These are phyloP conservation scores for Pantherophis alleghaniensis DNA, from an alignment of 2,797 vertebrate species.

Conservation along the genomic window DNA sequence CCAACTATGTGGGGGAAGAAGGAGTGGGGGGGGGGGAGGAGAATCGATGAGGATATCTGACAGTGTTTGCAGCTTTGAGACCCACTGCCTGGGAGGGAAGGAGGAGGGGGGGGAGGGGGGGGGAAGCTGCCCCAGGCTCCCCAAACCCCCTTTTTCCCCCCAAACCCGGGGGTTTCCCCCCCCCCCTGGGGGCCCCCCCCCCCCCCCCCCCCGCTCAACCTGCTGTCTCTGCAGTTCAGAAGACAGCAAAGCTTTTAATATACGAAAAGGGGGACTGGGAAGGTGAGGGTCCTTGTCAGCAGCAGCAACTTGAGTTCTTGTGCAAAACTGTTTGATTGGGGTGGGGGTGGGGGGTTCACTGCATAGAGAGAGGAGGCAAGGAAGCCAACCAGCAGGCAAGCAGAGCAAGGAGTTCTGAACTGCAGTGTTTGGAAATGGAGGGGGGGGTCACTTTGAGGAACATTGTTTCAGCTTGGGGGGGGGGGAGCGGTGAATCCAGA, in stretches of 20 bases:
- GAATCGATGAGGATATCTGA: neutral
- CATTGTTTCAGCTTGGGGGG: neutral
- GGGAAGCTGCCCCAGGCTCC: neutral
- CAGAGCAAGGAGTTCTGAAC: neutral
- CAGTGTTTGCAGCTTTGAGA: conserved; percentile 5
- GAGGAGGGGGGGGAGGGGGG: neutral
- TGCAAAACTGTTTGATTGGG: neutral
- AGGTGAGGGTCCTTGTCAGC: too few species aligned
- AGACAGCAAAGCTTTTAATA: conserved; percentile 12
- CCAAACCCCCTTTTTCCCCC: too few species aligned
- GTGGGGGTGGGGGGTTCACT: neutral
- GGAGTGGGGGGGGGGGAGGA: too few species aligned
- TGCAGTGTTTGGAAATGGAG: neutral
- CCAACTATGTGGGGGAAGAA: neutral
- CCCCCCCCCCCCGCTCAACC: neutral
- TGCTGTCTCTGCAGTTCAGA: conserved; percentile 16
- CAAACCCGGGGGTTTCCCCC: too few species aligned
- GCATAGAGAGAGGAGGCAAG: neutral
- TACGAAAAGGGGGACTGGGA: neutral
- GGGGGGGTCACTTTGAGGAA: neutral
- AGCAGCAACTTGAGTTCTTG: neutral
- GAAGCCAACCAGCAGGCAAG: neutral
- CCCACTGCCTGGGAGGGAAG: neutral
- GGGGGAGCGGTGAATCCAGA: neutral
- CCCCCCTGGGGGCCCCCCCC: too few species aligned